Conservation (phyloP, 1,140 invertebrate species). For the Ctenoplectra terminalis region DNA sequence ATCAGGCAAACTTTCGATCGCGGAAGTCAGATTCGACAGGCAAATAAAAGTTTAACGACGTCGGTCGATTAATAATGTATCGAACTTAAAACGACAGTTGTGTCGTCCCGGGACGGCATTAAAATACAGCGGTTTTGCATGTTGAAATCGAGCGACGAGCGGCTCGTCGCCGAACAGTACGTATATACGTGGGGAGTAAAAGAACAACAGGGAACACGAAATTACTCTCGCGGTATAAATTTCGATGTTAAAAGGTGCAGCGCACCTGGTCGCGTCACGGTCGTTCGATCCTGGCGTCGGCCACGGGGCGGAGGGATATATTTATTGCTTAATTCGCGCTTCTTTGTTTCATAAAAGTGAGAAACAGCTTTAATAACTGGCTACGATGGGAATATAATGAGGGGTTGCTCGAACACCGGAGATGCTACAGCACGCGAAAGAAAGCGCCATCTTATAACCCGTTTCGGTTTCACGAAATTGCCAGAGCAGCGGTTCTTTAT, state of each 20-base stretch:
- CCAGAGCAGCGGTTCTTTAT: conserved; percentile 33
- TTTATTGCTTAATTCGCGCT: conserved; percentile 81
- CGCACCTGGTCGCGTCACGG: conserved; percentile 55
- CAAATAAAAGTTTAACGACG: background rate
- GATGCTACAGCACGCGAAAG: conserved; percentile 54
- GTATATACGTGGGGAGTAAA: background rate
- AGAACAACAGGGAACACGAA: background rate
- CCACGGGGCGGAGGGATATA: conserved; percentile 43
- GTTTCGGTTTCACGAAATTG: conserved; percentile 60
- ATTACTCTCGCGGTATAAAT: conserved; percentile 48
- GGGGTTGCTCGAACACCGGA: conserved; percentile 61
- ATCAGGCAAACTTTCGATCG: background rate
- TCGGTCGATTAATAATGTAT: background rate
- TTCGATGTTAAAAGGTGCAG: conserved; percentile 45
- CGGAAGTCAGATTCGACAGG: background rate
- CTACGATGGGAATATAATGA: conserved; percentile 69
- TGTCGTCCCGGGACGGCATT: background rate
- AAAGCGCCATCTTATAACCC: conserved; percentile 61
- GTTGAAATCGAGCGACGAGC: background rate
- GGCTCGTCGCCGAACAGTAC: background rate
- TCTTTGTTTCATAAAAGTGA: conserved; percentile 83
- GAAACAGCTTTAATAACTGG: conserved; percentile 82
- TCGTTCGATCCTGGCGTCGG: conserved; percentile 23
- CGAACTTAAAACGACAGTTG: conserved; percentile 2
- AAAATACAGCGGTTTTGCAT: background rate